Conservation (phyloP, 2,797 vertebrate species). For the Sebastes flavidus region DNA sequence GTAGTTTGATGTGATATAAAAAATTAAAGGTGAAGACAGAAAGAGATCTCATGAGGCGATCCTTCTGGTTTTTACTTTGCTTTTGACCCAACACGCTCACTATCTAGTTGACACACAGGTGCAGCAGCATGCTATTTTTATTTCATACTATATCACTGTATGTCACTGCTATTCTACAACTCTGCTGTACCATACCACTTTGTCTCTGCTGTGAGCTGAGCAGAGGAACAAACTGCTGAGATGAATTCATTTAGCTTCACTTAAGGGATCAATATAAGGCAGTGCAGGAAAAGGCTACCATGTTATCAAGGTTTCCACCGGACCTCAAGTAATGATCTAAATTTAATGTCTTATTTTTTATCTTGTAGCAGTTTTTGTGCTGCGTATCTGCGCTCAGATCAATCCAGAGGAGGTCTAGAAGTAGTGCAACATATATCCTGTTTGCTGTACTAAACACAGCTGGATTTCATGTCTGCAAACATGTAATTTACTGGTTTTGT, state of each 20-base stretch:
- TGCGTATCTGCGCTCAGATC: not conserved
- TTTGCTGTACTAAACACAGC: slow-evolving; percentile 12
- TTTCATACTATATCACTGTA: not conserved
- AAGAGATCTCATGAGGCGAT: not conserved
- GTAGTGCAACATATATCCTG: not conserved
- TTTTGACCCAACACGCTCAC: not conserved
- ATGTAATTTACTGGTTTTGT: slow-evolving; percentile 37
- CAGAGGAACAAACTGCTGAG: not conserved
- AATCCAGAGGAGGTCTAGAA: not conserved
- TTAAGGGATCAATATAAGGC: not conserved
- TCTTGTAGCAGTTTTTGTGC: not conserved
- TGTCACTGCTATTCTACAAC: not conserved
- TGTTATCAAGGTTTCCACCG: not conserved
- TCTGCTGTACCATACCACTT: not conserved
- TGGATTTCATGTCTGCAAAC: slow-evolving; percentile 26
- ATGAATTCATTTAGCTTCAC: not conserved
- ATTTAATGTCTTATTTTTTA: not conserved
- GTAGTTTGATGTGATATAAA: not conserved
- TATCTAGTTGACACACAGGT: not conserved
- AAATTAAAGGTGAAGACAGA: too few species aligned
- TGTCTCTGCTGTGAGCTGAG: slow-evolving; percentile 2
- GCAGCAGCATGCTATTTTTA: not conserved
- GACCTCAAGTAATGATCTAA: not conserved
- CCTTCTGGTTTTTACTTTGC: not conserved
- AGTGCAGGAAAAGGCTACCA: not conserved